Percentiles rank a stretch among this genome's conserved stretches.
phyloP scores from a whole-genome alignment of 2,113 vertebrate species.

The Nothoprocta pentlandii region DNA sequence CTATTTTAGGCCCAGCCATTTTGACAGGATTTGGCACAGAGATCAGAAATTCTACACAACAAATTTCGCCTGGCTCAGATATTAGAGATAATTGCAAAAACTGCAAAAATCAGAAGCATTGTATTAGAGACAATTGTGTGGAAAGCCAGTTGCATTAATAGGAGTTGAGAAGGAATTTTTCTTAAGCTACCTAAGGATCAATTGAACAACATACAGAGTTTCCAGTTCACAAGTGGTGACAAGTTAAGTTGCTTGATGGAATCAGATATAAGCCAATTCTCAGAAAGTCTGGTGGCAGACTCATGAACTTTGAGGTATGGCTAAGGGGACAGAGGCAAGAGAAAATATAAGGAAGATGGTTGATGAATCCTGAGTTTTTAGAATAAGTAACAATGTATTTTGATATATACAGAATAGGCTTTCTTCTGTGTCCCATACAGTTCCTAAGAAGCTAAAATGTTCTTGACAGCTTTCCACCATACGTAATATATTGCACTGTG shows the following conservation, averaged over 20 bases:
- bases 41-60: too few species aligned
- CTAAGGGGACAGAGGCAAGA: background rate
- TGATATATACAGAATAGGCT: background rate
- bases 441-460: background rate
- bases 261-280: background rate
- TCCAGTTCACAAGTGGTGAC: too few species aligned
- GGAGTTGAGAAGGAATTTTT: too few species aligned
- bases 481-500: background rate
- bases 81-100: too few species aligned
- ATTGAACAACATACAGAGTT: too few species aligned
- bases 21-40: too few species aligned
- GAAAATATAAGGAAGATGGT: background rate
- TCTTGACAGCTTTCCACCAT: background rate
- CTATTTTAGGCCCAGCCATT: background rate
- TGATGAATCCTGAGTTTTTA: background rate
- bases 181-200: too few species aligned
- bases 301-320: background rate
- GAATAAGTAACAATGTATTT: background rate
- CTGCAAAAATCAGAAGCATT: too few species aligned
- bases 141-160: too few species aligned
- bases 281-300: background rate
- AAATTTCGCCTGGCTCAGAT: too few species aligned
- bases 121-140: too few species aligned
- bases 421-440: background rate
- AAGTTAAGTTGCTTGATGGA: too few species aligned